A percentile compares a stretch with the other conserved stretches of the same genome.
These are phyloP conservation scores for Megastigmus dorsalis DNA, from an alignment of 2,888 invertebrate species.

Conservation along the genomic window DNA sequence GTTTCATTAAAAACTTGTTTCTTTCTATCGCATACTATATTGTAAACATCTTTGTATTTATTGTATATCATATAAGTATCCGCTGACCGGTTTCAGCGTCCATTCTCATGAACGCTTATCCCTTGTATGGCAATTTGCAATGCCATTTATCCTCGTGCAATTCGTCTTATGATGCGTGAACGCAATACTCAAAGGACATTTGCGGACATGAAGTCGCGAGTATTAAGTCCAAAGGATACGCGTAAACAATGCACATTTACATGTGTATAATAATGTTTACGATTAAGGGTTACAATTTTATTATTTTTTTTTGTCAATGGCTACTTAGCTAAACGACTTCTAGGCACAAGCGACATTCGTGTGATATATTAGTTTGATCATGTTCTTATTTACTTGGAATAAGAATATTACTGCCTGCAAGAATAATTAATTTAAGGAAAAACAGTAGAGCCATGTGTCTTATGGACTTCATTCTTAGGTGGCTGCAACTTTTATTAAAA, in stretches of 20 bases:
- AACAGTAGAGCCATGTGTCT: too few relatives aligned
- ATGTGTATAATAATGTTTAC: conserved; percentile 16
- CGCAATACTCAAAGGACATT: conserved; percentile 38
- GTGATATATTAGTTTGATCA: too few relatives aligned
- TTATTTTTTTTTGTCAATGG: conserved; percentile 1
- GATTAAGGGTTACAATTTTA: conserved; percentile 5
- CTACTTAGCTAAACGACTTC: conserved; percentile 32
- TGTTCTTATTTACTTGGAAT: too few relatives aligned
- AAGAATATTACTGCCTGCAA: too few relatives aligned
- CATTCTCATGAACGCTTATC: too few relatives aligned
- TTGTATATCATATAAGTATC: not conserved
- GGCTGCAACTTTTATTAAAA: too few relatives aligned
- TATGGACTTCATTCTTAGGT: too few relatives aligned
- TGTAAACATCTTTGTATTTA: conserved; percentile 6
- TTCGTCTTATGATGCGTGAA: not conserved
- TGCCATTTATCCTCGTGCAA: too few relatives aligned
- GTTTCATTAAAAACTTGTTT: conserved; percentile 10
- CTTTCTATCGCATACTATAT: not conserved
- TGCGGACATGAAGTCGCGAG: conserved; percentile 36
- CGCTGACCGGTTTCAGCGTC: not conserved
- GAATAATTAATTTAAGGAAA: too few relatives aligned
- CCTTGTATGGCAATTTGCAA: too few relatives aligned
- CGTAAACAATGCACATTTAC: conserved; percentile 31
- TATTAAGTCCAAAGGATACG: conserved; percentile 39
- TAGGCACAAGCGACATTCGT: conserved; percentile 43